Evolutionary conservation across 2,113 vertebrate genomes (phyloP).

Genomic region (Pholis gunnellus): DNA sequence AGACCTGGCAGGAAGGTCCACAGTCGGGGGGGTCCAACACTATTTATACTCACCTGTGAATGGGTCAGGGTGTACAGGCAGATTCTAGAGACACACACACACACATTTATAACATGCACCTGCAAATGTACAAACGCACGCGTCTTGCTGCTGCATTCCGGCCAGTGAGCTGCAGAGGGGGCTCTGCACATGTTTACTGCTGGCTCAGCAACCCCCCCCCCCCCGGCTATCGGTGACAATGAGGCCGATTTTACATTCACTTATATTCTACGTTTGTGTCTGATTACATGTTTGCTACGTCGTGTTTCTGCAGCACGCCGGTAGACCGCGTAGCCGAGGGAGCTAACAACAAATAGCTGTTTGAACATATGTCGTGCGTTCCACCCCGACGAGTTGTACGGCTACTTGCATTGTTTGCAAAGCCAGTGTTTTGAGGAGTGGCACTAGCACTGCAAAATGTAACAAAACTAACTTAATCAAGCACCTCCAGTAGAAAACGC

Average conservation of each 20-base stretch:
- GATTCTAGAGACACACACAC: conserved; percentile 6
- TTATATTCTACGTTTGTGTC: neutral
- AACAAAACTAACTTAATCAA: too few species aligned
- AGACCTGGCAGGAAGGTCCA: conserved; percentile 40
- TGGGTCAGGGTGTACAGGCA: conserved; percentile 69
- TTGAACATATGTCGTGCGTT: too few species aligned
- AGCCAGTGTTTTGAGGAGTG: too few species aligned
- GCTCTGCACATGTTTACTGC: conserved; percentile 60
- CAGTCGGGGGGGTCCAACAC: conserved; percentile 15
- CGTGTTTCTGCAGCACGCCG: neutral
- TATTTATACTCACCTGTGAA: conserved; percentile 62
- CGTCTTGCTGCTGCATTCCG: conserved; percentile 26
- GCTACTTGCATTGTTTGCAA: too few species aligned
- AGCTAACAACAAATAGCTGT: too few species aligned
- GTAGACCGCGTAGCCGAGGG: too few species aligned
- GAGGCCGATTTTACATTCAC: too few species aligned
- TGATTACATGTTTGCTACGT: neutral
- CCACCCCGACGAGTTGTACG: too few species aligned
- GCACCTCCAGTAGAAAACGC: too few species aligned
- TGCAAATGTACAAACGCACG: neutral
- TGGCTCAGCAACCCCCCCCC: conserved; percentile 50
- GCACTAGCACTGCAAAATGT: too few species aligned
- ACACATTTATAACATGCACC: neutral
- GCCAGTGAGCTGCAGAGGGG: conserved; percentile 71
- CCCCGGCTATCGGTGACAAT: too few species aligned